phyloP scores from a whole-genome alignment of 2,797 vertebrate species.

The Bucorvus abyssinicus region DNA sequence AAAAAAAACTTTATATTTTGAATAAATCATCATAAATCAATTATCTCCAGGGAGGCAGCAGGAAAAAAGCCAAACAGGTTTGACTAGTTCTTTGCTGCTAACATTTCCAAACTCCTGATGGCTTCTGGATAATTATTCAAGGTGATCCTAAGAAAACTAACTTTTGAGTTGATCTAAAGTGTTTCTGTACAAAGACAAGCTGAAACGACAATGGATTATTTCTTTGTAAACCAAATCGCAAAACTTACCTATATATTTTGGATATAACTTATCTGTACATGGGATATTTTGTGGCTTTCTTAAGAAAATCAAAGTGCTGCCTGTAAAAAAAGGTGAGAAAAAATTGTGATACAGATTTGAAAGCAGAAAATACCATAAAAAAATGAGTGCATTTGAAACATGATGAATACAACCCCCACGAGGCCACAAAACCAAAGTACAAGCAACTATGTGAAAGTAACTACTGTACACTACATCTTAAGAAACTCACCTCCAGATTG shows the following conservation, averaged over 20 bases:
- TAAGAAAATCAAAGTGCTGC: background rate
- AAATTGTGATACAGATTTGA: background rate
- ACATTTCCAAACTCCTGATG: background rate
- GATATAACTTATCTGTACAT: too few relatives aligned
- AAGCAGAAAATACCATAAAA: background rate
- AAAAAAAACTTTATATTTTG: background rate
- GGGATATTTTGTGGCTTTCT: background rate
- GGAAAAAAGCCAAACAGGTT: background rate
- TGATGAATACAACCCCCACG: accelerated
- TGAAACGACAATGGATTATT: background rate
- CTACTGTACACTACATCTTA: accelerated
- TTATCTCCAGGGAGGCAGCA: background rate
- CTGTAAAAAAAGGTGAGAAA: accelerated
- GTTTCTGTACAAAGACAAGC: background rate
- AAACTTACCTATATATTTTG: background rate
- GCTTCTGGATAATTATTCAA: background rate
- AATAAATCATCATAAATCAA: background rate
- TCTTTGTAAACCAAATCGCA: background rate
- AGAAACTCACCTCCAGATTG: background rate
- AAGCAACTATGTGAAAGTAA: background rate
- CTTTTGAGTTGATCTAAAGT: background rate
- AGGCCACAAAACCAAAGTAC: background rate
- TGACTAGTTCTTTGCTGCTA: background rate
- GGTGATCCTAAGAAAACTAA: background rate
- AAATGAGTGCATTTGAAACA: background rate